Evolutionary conservation across 2,113 vertebrate species (phyloP).

Genomic region (Psettodes erumei): DNA sequence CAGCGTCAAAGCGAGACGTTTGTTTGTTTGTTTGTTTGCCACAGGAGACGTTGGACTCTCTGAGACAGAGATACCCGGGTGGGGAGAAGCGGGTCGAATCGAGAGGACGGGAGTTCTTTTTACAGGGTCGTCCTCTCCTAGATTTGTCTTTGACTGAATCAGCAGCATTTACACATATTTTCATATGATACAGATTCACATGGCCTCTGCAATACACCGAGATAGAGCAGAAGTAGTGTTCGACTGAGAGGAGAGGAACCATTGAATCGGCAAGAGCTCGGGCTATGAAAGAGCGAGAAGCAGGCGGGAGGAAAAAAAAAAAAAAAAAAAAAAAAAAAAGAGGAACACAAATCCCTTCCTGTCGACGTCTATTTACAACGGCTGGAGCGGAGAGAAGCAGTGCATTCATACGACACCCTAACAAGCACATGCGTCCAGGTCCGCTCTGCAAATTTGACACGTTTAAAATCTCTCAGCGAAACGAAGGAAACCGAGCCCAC

Average conservation of each 20-base stretch:
- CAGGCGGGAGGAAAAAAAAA: slow-evolving; percentile 22
- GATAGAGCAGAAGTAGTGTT: slow-evolving; percentile 69
- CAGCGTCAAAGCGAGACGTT: slow-evolving; percentile 4
- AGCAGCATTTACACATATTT: slow-evolving; percentile 81
- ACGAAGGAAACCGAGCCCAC: slow-evolving; percentile 36
- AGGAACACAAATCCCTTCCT: slow-evolving; percentile 44
- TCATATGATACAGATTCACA: slow-evolving; percentile 76
- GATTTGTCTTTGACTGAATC: slow-evolving; percentile 74
- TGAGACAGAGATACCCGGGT: slow-evolving; percentile 24
- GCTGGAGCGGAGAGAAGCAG: slow-evolving; percentile 58
- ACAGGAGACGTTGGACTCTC: slow-evolving; percentile 26
- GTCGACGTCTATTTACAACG: slow-evolving; percentile 74
- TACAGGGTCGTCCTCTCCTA: slow-evolving; percentile 57
- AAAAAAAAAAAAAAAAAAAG: slow-evolving; percentile 27
- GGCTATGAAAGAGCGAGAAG: slow-evolving; percentile 49
- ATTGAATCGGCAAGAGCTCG: slow-evolving; percentile 54
- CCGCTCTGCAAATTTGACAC: slow-evolving; percentile 69
- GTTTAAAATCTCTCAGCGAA: slow-evolving; percentile 50
- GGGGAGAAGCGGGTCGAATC: slow-evolving; percentile 20
- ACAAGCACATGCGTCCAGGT: slow-evolving; percentile 46
- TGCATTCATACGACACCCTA: slow-evolving; percentile 58
- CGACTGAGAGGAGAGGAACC: slow-evolving; percentile 63
- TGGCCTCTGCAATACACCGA: slow-evolving; percentile 59
- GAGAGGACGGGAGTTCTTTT: slow-evolving; percentile 62
- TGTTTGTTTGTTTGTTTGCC: no score